Conservation (phyloP, 2,797 vertebrate species). For the Macroramphosus scolopax region DNA sequence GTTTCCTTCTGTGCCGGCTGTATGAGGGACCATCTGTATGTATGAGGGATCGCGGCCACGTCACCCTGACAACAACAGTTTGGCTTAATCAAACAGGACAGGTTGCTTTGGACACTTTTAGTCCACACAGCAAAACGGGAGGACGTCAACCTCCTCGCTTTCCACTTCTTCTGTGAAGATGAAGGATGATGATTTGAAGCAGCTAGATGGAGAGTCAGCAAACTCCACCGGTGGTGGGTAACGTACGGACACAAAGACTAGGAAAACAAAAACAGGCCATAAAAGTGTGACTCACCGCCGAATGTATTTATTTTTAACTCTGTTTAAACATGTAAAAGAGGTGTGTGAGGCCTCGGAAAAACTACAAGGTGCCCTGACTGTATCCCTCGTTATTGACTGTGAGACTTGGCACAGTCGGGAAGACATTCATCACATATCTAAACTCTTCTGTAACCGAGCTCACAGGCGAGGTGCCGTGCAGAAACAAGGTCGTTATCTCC, state of each 20-base stretch:
- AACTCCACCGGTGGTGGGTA: too few species aligned
- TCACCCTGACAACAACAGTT: constrained; percentile 18
- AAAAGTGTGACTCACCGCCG: constrained; percentile 36
- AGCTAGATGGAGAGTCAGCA: too few species aligned
- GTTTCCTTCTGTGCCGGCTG: constrained; percentile 25
- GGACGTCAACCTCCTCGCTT: too few species aligned
- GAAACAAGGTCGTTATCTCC: constrained; percentile 20
- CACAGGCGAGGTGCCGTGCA: constrained; percentile 28
- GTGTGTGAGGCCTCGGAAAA: constrained; percentile 32
- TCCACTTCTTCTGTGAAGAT: too few species aligned
- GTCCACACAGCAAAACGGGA: constrained; percentile 6
- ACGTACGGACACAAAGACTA: too few species aligned
- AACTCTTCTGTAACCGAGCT: constrained; percentile 31
- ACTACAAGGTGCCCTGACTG: constrained; percentile 40
- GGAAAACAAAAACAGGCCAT: constrained; percentile 26
- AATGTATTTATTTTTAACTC: constrained; percentile 25
- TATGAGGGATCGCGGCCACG: constrained; percentile 20
- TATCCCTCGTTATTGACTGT: constrained; percentile 62
- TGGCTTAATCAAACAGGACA: constrained; percentile 27
- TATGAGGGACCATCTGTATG: constrained; percentile 14
- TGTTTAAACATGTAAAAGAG: constrained; percentile 29
- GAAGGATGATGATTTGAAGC: too few species aligned
- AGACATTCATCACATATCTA: constrained; percentile 51
- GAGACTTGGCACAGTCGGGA: constrained; percentile 58
- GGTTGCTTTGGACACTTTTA: constrained; percentile 39